phyloP scores from a whole-genome alignment of 2,797 vertebrate species.

The Amniataba percoides region DNA sequence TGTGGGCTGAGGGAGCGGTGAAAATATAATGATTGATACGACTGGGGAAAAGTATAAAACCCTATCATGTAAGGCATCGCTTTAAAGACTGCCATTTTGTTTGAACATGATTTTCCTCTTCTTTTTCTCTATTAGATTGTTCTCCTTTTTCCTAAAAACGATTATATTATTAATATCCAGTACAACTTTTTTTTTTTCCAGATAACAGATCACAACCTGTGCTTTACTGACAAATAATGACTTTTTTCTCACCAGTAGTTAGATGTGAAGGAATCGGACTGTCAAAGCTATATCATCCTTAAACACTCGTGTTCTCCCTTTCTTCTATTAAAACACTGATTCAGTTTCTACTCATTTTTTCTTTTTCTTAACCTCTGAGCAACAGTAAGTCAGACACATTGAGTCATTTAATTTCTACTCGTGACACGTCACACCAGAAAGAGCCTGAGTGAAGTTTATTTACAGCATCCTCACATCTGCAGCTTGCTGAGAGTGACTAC shows the following conservation, averaged over 20 bases:
- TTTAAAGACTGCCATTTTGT: slow-evolving; percentile 30
- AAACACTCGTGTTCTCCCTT: not conserved
- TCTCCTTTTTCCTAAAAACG: not conserved
- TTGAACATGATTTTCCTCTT: not conserved
- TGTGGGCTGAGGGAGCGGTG: slow-evolving; percentile 26
- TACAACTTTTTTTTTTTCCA: not conserved
- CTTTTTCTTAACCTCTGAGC: no score
- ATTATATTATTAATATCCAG: slow-evolving; percentile 1
- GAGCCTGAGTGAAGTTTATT: no score
- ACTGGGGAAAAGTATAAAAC: not conserved
- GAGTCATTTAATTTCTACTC: no score
- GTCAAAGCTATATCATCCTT: not conserved
- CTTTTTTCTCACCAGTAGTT: not conserved
- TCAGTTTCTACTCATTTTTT: no score
- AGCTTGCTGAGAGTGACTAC: no score
- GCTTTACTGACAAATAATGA: not conserved
- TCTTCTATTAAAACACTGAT: no score
- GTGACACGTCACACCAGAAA: no score
- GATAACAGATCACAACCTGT: not conserved
- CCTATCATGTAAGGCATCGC: slow-evolving; percentile 16
- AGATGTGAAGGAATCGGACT: not conserved
- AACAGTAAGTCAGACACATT: no score
- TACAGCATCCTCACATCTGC: no score
- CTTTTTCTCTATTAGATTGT: not conserved
- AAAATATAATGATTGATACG: slow-evolving; percentile 23